Base-by-base conservation (phyloP, 2,113 vertebrate species). In the Meriones unguiculatus region DNA sequence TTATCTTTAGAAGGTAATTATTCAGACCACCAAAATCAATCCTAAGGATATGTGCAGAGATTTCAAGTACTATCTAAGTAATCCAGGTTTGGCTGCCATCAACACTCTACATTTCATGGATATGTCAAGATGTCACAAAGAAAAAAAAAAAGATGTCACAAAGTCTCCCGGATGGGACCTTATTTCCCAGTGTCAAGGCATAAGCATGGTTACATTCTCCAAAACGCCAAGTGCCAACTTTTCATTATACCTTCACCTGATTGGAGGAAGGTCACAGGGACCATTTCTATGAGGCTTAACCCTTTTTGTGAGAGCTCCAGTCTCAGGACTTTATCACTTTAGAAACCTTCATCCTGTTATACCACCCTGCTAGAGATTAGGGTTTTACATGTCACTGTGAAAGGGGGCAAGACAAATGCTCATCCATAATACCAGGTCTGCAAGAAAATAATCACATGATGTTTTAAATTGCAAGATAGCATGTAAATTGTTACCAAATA, bases 391-490 rank as follows among this genome's bases (percentile, higher is more conserved):
- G 25, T 32, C 65, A 65, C 64, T 54, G 46, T 12, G 50, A 4
- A 46, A 65, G 3, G 4, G 69, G 22, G 24, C 14, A 35, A 54
- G 28, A 88, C 0, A 73, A 25, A 35, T 15, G 38, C 64, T 67
- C 20, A 28, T 50, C 67, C 35, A 6, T 72, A 41, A 5, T 32
- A 64, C 2, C 5, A 93, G 3, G 5, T 90, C 81, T 90, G 92
- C 11, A 72, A 93, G 62, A 96, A 96, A 93, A 64, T 41, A 54
- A 87, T 72, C 88, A 88, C 67, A 62, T 72, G 32, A 28, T 20
- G 62, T 46, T 88, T 82, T 38, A 54, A 80, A 17, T 91, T 80
- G 25, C 35, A 93, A 95, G 30, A n/a, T 46, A 93, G 52, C 28
- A 73, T 46, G 35, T 28, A 94, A 35, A 70, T 38, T 7, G 64